Evolutionary conservation across 2,797 vertebrate species (phyloP).

Genomic region (Etheostoma perlongum): DNA sequence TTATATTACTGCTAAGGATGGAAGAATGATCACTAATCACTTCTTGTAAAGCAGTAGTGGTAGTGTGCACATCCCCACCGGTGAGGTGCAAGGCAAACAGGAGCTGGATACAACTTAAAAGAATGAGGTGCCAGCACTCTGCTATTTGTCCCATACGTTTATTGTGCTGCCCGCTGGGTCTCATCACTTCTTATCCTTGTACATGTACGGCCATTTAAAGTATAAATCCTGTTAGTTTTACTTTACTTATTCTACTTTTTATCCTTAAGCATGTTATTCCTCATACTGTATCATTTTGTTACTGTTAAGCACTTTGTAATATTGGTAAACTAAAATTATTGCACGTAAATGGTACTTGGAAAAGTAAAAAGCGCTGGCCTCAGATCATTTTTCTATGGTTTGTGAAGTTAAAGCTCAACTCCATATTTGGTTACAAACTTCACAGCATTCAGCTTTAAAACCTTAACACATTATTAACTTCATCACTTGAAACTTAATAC

Average conservation of each 20-base stretch:
- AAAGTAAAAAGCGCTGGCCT: background rate
- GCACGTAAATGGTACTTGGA: background rate
- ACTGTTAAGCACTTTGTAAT: background rate
- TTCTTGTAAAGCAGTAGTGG: background rate
- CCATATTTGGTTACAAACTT: conserved; percentile 55
- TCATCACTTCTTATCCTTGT: background rate
- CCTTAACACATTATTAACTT: conserved; percentile 42
- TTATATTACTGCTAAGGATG: conserved; percentile 29
- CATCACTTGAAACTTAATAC: conserved; percentile 49
- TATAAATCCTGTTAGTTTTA: conserved; percentile 22
- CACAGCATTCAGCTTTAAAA: conserved; percentile 32
- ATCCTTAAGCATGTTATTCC: background rate
- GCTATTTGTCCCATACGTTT: too few species aligned
- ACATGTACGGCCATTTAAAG: conserved; percentile 10
- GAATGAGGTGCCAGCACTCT: too few species aligned
- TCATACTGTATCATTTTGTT: background rate
- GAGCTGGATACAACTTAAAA: too few species aligned
- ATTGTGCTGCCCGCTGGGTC: too few species aligned
- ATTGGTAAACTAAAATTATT: background rate
- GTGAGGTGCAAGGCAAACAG: too few species aligned
- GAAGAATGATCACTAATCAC: conserved; percentile 30
- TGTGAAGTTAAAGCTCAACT: conserved; percentile 20
- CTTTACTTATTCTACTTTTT: background rate
- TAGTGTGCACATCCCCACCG: too few species aligned
- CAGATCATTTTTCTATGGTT: conserved; percentile 1